These are phyloP conservation scores for Eilema depressum DNA, from an alignment of 2,888 invertebrate genomes.

Conservation along the genomic window DNA sequence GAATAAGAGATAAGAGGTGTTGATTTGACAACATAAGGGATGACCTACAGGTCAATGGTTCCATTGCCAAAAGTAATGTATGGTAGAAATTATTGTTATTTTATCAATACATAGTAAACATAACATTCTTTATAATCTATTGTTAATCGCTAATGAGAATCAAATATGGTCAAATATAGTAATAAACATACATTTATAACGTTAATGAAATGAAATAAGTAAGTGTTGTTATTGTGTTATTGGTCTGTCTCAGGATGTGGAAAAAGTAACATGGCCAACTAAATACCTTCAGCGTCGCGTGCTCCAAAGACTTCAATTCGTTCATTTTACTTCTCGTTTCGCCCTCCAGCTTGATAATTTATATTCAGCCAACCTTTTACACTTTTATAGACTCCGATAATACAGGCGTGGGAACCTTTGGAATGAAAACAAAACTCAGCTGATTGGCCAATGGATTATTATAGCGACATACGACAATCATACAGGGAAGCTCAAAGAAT, in stretches of 20 bases:
- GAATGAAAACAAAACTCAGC: slow-evolving; percentile 85
- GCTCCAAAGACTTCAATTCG: slow-evolving; percentile 97
- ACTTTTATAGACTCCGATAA: slow-evolving; percentile 22
- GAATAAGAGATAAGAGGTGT: too few relatives aligned
- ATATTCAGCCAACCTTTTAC: slow-evolving; percentile 20
- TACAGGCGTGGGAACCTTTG: slow-evolving; percentile 42
- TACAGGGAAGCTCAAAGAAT: slow-evolving; percentile 38
- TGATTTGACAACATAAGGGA: too few relatives aligned
- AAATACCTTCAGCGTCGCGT: slow-evolving; percentile 96
- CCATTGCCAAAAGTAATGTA: too few relatives aligned
- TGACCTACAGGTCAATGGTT: too few relatives aligned
- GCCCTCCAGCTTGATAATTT: slow-evolving; percentile 35
- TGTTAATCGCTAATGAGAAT: not conserved
- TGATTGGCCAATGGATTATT: slow-evolving; percentile 63
- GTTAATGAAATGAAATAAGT: not conserved
- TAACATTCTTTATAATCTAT: not conserved
- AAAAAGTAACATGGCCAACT: slow-evolving; percentile 41
- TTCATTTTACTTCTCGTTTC: slow-evolving; percentile 88
- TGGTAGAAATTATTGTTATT: not conserved
- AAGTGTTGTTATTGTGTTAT: not conserved
- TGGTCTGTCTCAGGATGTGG: not conserved
- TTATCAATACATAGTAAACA: not conserved
- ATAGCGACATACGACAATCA: slow-evolving; percentile 37
- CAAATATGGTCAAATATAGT: not conserved
- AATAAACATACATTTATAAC: not conserved